These are phyloP conservation scores for Boleophthalmus pectinirostris DNA, from an alignment of 2,113 vertebrate genomes.

Conservation along the genomic window DNA sequence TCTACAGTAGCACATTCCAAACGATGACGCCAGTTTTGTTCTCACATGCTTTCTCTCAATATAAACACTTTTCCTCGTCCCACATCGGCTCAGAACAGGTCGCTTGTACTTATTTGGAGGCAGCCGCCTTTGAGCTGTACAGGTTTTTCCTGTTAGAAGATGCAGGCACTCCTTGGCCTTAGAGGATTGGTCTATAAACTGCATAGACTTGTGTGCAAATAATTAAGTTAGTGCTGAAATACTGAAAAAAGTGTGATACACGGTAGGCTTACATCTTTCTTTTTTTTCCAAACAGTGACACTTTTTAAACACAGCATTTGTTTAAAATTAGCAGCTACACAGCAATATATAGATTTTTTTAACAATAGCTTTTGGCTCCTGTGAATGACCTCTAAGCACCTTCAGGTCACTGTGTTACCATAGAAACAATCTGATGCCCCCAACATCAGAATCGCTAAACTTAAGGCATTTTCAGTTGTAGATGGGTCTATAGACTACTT, in stretches of 20 bases:
- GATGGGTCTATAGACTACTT: neutral
- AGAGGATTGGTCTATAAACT: no score
- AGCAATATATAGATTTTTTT: neutral
- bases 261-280: neutral
- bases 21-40: neutral
- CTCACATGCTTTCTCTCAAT: neutral
- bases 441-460: neutral
- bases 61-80: neutral
- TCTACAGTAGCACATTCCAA: neutral
- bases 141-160: neutral
- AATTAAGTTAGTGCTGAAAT: no score
- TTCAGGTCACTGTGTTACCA: neutral
- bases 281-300: neutral
- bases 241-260: no score
- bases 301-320: no score
- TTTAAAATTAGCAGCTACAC: no score
- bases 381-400: no score
- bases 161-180: neutral
- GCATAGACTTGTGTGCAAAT: no score
- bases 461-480: neutral
- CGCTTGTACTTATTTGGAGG: neutral
- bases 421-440: neutral
- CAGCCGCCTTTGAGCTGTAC: neutral
- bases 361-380: neutral
- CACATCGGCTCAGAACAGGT: neutral